phyloP scores from a whole-genome alignment of 2,113 vertebrate genomes.

The Chiloscyllium plagiosum region DNA sequence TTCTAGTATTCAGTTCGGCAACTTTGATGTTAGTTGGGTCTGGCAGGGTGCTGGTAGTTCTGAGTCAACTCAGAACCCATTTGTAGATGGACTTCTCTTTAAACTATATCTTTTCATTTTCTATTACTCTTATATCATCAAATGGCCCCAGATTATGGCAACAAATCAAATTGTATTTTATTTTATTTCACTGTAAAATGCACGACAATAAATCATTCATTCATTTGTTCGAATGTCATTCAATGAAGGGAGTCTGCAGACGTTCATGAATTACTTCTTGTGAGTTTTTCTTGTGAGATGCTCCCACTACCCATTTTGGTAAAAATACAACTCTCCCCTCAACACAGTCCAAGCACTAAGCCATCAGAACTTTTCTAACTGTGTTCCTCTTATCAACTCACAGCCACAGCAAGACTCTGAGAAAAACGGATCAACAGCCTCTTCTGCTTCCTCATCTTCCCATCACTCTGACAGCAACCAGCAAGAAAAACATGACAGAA shows the following conservation, averaged over 20 bases:
- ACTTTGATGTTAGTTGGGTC: no score
- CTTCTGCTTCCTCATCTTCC: constrained; percentile 74
- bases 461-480: constrained; percentile 73
- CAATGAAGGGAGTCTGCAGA: background rate
- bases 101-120: no score
- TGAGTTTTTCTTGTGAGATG: background rate
- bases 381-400: background rate
- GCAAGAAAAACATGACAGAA: constrained; percentile 65
- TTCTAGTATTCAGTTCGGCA: background rate
- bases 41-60: no score
- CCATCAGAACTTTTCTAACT: background rate
- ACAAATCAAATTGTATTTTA: no score
- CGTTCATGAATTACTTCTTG: constrained; percentile 34
- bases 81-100: no score
- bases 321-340: no score
- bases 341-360: background rate
- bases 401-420: constrained; percentile 82
- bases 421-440: constrained; percentile 72
- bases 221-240: background rate
- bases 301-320: background rate
- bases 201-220: no score
- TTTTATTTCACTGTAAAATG: no score
- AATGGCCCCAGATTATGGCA: no score
- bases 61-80: no score
- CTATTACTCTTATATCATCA: no score